Evolutionary conservation across 2,797 vertebrate genomes (phyloP), one percentile per base, ranked within the genome.

Genomic region (Avahi laniger): DNA sequence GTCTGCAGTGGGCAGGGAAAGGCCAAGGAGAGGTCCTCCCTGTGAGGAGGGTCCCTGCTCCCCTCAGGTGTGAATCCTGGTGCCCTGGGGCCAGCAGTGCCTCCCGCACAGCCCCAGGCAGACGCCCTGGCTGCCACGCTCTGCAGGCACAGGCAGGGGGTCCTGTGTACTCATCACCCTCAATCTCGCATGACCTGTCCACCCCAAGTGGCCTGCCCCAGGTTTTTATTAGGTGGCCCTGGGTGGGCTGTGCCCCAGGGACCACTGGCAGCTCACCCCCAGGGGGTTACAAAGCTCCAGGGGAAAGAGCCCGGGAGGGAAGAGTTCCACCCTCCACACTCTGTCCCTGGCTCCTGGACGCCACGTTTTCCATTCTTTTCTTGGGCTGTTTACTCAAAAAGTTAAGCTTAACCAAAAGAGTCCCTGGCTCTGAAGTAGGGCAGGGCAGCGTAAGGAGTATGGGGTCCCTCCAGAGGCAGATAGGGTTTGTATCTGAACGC

Each of bases 121-220:
- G 38, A 17, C 0, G 0, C 7, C 50, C 26, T 24, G 33, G 63
- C 18, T 12, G 50, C 24, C 69, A 24, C 0, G 0, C 33, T 52
- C 57, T 7, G 4, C 11, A 57, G 33, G 38, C 35, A 54, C n/a
- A 35, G 79, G 10, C 7, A 30, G 30, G 30, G 52, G 79, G 24
- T 11, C 20, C 22, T 7, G 30, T 57, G 28, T 14, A 41, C n/a
- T 73, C 22, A 6, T 26, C 41, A 57, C 4, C 43, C 61, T 1
- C 6, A 52, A 41, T n/a, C 80, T 65, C 10, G 1, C 20, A 17
- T 41, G 15, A 7, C 59, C 57, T 15, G 30, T 11, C 38, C 41
- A 41, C 20, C 18, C 46, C 24, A 54, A 48, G 13, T 7, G 75
- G 14, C 50, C 73, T 5, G 7, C 15, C 69, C 52, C 12, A 20